phyloP scores from a whole-genome alignment of 2,888 invertebrate species.

The Drosophila mimica region DNA sequence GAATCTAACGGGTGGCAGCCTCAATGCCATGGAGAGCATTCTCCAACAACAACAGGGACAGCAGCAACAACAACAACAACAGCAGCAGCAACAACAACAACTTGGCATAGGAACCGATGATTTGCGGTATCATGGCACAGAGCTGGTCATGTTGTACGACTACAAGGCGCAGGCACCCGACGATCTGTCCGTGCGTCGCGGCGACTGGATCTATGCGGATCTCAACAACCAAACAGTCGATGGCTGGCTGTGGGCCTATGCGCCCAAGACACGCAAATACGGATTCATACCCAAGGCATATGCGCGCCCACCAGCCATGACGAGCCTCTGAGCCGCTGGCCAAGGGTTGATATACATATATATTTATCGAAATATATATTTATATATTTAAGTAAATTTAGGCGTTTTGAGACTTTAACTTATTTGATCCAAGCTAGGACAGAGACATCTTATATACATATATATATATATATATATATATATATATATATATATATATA shows the following conservation, averaged over 20 bases:
- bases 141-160: conserved; percentile 97
- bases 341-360: background rate
- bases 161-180: conserved; percentile 98
- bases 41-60: conserved; percentile 53
- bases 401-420: background rate
- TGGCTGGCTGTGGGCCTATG: conserved; percentile 98
- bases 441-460: too few relatives aligned
- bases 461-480: background rate
- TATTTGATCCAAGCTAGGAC: background rate
- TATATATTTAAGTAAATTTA: background rate
- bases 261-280: conserved; percentile 95
- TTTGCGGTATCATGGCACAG: conserved; percentile 93
- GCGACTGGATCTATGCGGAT: conserved; percentile 98
- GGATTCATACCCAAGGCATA: conserved; percentile 98
- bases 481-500: background rate
- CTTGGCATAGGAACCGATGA: conserved; percentile 86
- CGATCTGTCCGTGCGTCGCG: conserved; percentile 94
- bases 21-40: conserved; percentile 60
- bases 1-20: conserved; percentile 45
- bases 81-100: conserved; percentile 73
- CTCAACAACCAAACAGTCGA: conserved; percentile 96
- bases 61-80: conserved; percentile 62
- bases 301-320: conserved; percentile 96
- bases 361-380: background rate
- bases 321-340: conserved; percentile 86